Conservation (phyloP, 2,113 vertebrate species). For the Girardinichthys multiradiatus region DNA sequence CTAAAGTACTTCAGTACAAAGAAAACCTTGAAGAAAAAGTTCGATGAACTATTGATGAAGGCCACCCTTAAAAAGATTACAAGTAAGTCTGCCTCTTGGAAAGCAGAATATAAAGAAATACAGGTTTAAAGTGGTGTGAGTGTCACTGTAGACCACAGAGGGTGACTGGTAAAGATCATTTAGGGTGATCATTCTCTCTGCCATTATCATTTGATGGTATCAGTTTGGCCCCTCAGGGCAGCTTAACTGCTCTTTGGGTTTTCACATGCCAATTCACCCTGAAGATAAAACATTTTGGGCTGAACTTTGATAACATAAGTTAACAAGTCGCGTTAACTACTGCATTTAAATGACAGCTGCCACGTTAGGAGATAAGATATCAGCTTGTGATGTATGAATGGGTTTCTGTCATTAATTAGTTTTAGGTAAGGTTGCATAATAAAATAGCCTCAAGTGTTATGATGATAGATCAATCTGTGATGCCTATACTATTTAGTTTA, state of each 20-base stretch:
- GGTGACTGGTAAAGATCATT: background rate
- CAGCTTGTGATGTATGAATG: background rate
- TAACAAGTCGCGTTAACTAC: background rate
- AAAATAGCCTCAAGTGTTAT: background rate
- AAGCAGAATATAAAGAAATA: no score
- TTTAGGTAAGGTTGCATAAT: background rate
- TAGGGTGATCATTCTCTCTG: background rate
- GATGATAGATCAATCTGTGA: no score
- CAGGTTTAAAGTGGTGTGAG: no score
- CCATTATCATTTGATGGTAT: background rate
- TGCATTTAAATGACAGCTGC: background rate
- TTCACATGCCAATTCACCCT: no score
- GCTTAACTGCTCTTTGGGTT: constrained; percentile 23
- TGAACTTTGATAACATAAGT: no score
- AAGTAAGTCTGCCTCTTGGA: no score
- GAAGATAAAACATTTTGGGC: no score
- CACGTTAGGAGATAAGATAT: background rate
- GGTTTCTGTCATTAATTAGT: background rate
- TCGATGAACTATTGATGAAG: no score
- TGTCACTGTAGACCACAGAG: background rate
- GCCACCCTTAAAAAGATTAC: no score
- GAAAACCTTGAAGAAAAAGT: no score
- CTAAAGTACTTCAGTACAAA: no score
- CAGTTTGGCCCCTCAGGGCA: constrained; percentile 2
- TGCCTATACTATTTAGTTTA: no score